These are phyloP conservation scores for Apostichopus leukothele DNA, from an alignment of 53 echinoderm and acorn worm species.

Conservation along the genomic window DNA sequence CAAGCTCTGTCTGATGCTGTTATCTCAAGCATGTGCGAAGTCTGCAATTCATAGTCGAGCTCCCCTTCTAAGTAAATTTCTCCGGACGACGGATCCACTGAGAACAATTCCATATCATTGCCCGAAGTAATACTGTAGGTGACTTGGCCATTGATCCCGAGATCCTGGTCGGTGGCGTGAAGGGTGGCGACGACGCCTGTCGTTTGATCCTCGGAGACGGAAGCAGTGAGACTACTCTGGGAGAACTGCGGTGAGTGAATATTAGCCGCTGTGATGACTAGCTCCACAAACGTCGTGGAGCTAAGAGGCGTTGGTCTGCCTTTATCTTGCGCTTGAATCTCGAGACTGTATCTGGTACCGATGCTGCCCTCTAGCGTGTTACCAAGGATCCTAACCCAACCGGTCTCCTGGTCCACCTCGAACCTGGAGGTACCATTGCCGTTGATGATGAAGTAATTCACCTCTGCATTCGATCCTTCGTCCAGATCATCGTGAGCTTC, in stretches of 20 bases:
- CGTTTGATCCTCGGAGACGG: conserved; percentile 61
- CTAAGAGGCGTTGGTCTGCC: conserved; percentile 57
- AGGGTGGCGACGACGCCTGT: conserved; percentile 57
- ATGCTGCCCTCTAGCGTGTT: conserved; percentile 61
- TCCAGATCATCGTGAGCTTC: conserved; percentile 69
- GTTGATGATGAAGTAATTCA: conserved; percentile 71
- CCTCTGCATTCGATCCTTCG: conserved; percentile 76
- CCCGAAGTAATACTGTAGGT: conserved; percentile 70
- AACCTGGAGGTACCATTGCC: conserved; percentile 90
- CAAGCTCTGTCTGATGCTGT: conserved; percentile 71
- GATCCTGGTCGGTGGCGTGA: conserved; percentile 70
- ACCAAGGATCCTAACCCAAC: conserved; percentile 64
- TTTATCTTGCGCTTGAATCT: conserved; percentile 72
- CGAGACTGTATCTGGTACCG: conserved; percentile 58
- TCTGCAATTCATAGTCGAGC: conserved; percentile 70
- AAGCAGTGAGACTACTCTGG: conserved; percentile 48
- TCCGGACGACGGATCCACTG: conserved; percentile 65
- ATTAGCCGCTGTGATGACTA: conserved; percentile 73
- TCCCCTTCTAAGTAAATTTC: conserved; percentile 60
- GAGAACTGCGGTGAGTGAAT: conserved; percentile 67
- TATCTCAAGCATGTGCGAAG: conserved; percentile 67
- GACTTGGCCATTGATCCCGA: conserved; percentile 86
- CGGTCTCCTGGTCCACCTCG: conserved; percentile 72
- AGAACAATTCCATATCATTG: conserved; percentile 61
- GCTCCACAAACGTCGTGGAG: conserved; percentile 53